These are phyloP conservation scores for Rugalucina vietnamica DNA, from an alignment of 2,888 invertebrate genomes.

Conservation along the genomic window DNA sequence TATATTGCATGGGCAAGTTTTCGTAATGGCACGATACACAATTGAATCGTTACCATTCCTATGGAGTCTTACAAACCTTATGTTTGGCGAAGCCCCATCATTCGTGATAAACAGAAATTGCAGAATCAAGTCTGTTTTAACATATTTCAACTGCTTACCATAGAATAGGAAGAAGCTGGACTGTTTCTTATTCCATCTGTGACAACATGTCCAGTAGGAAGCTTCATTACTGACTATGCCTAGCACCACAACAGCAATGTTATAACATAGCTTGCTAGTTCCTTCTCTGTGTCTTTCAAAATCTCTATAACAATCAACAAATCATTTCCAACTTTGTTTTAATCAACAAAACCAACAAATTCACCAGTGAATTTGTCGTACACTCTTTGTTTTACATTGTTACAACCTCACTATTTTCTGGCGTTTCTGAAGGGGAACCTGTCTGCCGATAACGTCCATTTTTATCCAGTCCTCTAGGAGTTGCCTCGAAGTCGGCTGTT, in stretches of 20 bases:
- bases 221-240: slow-evolving; percentile 45
- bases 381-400: slow-evolving; percentile 53
- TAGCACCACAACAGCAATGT: slow-evolving; percentile 47
- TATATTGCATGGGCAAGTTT: too few relatives aligned
- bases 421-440: too few relatives aligned
- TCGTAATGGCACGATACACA: slow-evolving; percentile 1
- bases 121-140: slow-evolving; percentile 38
- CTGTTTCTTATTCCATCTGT: slow-evolving; percentile 49
- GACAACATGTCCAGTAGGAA: slow-evolving; percentile 53
- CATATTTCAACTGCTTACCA: slow-evolving; percentile 53
- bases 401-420: slow-evolving; percentile 10
- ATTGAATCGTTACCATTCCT: not conserved
- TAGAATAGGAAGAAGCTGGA: slow-evolving; percentile 55
- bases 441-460: too few relatives aligned
- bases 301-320: not conserved
- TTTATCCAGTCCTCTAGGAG: too few relatives aligned
- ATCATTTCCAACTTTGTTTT: slow-evolving; percentile 17
- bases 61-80: slow-evolving; percentile 52
- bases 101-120: slow-evolving; percentile 47
- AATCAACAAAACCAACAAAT: slow-evolving; percentile 51
- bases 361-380: slow-evolving; percentile 60
- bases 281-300: not conserved
- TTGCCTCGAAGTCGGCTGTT: too few relatives aligned
- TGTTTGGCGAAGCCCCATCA: slow-evolving; percentile 61
- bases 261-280: slow-evolving; percentile 41